Percentiles rank a stretch among this genome's conserved stretches.
phyloP scores from a whole-genome alignment of 2,888 invertebrate species.

The Ethmia dodecea region DNA sequence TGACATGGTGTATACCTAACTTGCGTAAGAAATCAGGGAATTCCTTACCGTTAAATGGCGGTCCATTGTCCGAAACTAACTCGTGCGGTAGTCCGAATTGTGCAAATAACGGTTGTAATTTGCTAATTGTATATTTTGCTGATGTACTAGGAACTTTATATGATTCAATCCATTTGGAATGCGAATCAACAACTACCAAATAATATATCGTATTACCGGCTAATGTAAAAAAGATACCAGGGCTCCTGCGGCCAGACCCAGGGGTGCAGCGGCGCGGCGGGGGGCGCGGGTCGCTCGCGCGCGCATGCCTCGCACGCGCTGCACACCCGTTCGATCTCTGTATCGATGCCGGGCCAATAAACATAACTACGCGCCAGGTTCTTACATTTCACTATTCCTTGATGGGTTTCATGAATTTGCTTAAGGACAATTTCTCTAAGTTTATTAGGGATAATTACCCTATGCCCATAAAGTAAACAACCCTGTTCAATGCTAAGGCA shows the following conservation, averaged over 20 bases:
- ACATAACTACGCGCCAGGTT: slow-evolving; percentile 4
- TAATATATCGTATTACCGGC: background rate
- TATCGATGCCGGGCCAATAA: slow-evolving; percentile 10
- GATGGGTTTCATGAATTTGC: slow-evolving; percentile 1
- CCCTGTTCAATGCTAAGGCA: slow-evolving; percentile 1
- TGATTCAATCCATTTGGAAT: slow-evolving; percentile 3
- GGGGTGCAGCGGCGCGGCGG: slow-evolving; percentile 7
- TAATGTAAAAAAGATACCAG: slow-evolving; percentile 5
- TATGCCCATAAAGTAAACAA: slow-evolving; percentile 1
- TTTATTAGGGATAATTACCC: background rate
- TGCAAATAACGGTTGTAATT: slow-evolving; percentile 15
- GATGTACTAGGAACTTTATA: background rate
- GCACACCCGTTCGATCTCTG: slow-evolving; percentile 6
- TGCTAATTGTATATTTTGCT: background rate
- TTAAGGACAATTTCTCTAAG: background rate
- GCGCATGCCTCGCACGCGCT: slow-evolving; percentile 5
- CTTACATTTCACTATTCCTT: slow-evolving; percentile 2
- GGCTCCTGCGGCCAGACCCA: slow-evolving; percentile 7
- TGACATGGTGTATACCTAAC: slow-evolving; percentile 13
- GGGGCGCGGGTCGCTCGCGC: slow-evolving; percentile 5
- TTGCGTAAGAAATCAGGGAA: slow-evolving; percentile 12
- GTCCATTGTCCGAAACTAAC: slow-evolving; percentile 19
- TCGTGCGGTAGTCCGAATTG: slow-evolving; percentile 17
- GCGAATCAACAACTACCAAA: slow-evolving; percentile 1
- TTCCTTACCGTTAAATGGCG: slow-evolving; percentile 16